A percentile compares a stretch with the other conserved stretches of the same genome.
Conservation (phyloP, 2,113 vertebrate genomes). For the Xenopus tropicalis region UCB_Xtro_10.0 CM004444.2:133077501-133078000, state of each 20-base stretch:
- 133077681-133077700: constrained; percentile 66
- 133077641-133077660: constrained; percentile 69
- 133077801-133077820: constrained; percentile 90
- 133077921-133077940: constrained; percentile 61
- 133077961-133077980: no score
- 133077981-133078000: no score
- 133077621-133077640: constrained; percentile 65
- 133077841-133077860: constrained; percentile 91
- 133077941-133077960: no score
- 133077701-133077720: constrained; percentile 52
- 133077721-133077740: constrained; percentile 43
- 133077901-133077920: constrained; percentile 87
- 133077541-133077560: constrained; percentile 57
- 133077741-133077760: no score
- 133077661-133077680: constrained; percentile 69
- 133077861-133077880: constrained; percentile 90
- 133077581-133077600: constrained; percentile 38
- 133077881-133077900: constrained; percentile 86
- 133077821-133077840: constrained; percentile 97
- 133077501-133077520: constrained; percentile 5
- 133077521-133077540: constrained; percentile 56
- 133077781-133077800: constrained; percentile 71
- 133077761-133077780: constrained; percentile 48
- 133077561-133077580: constrained; percentile 52
- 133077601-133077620: constrained; percentile 69